Evolutionary conservation across 64 coral and sea anemone genomes (phyloP).

Genomic region (Porites australiensis): DNA sequence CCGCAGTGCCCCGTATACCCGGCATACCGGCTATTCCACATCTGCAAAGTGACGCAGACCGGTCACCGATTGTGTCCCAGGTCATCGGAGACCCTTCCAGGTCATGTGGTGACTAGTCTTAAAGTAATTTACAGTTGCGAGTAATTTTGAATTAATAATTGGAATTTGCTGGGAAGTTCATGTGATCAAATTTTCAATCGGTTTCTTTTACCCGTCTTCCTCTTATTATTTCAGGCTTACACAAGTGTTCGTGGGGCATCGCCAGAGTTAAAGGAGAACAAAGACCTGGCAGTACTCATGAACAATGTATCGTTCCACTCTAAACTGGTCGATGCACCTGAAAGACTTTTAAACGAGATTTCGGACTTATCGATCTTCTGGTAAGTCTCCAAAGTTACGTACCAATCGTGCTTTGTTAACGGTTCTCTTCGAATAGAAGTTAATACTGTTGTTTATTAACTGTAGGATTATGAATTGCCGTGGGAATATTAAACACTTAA

Average conservation of each 20-base stretch:
- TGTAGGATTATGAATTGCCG: too few relatives aligned
- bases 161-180: too few relatives aligned
- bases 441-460: too few relatives aligned
- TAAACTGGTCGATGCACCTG: slow-evolving; percentile 89
- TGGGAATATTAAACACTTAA: too few relatives aligned
- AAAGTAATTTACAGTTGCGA: too few relatives aligned
- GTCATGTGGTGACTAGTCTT: too few relatives aligned
- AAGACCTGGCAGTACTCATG: slow-evolving; percentile 85
- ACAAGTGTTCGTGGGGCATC: slow-evolving; percentile 91
- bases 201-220: not conserved
- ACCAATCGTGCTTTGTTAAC: not conserved
- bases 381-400: slow-evolving; percentile 16
- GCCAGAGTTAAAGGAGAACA: slow-evolving; percentile 96
- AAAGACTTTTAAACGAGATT: slow-evolving; percentile 76
- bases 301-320: slow-evolving; percentile 97
- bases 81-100: too few relatives aligned
- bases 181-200: not conserved
- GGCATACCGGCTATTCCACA: too few relatives aligned
- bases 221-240: slow-evolving; percentile 69
- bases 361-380: slow-evolving; percentile 97
- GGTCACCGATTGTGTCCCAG: too few relatives aligned
- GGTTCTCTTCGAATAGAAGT: too few relatives aligned
- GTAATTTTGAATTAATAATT: not conserved
- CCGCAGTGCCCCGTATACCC: too few relatives aligned
- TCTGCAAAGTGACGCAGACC: too few relatives aligned